phyloP scores from a whole-genome alignment of 1,140 invertebrate genomes.

The Leguminivora glycinivorella region DNA sequence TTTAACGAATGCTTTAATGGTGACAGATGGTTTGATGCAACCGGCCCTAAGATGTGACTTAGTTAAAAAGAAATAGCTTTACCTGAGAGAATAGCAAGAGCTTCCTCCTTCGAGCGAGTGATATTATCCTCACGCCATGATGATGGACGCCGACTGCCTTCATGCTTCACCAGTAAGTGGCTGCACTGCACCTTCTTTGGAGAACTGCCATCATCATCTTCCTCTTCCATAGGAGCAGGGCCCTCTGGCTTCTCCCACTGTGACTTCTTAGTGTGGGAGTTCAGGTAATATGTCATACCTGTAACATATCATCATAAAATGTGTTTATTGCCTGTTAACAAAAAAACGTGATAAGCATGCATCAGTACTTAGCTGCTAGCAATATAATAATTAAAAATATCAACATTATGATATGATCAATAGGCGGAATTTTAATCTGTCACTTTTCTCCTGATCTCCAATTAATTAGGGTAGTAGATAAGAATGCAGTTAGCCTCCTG shows the following conservation, averaged over 20 bases:
- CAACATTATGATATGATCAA: too few species aligned
- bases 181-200: constrained; percentile 88
- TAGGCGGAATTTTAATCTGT: too few species aligned
- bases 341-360: too few species aligned
- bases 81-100: constrained; percentile 87
- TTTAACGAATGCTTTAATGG: too few species aligned
- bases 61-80: constrained; percentile 10
- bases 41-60: too few species aligned
- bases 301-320: constrained; percentile 30
- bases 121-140: constrained; percentile 98
- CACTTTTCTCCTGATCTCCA: too few species aligned
- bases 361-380: too few species aligned
- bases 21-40: too few species aligned
- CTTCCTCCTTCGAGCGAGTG: constrained; percentile 94
- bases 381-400: too few species aligned
- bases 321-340: neutral
- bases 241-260: constrained; percentile 97
- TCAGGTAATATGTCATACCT: constrained; percentile 87
- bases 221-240: constrained; percentile 82
- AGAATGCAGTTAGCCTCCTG: too few species aligned
- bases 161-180: constrained; percentile 97
- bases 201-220: constrained; percentile 34
- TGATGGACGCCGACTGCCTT: constrained; percentile 92
- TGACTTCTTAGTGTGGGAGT: constrained; percentile 97
- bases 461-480: too few species aligned